phyloP scores from a whole-genome alignment of 1,140 invertebrate species.

The Lepidurus couesii region DNA sequence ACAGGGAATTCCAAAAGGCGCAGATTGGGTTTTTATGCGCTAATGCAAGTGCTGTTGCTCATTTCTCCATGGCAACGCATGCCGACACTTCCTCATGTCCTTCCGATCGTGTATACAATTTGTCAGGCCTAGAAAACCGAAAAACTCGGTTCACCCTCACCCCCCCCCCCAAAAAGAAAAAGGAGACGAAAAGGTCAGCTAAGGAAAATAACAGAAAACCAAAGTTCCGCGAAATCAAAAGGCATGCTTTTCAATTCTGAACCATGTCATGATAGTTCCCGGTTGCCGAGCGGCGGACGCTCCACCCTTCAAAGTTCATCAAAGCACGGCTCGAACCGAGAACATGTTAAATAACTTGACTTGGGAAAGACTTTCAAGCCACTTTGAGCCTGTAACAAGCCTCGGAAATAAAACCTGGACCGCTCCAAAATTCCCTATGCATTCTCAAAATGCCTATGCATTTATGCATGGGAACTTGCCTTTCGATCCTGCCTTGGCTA shows the following conservation, averaged over 20 bases:
- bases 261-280: no score
- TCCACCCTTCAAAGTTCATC: neutral
- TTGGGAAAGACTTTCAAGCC: neutral
- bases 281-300: neutral
- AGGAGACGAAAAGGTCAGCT: neutral
- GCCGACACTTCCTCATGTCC: neutral
- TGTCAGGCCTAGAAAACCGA: neutral
- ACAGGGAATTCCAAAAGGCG: neutral
- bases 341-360: neutral
- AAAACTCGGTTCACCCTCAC: neutral
- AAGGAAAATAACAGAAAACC: no score
- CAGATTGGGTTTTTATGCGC: neutral
- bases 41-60: neutral
- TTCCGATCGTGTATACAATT: neutral
- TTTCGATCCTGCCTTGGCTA: neutral
- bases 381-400: neutral
- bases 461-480: neutral
- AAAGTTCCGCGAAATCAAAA: no score
- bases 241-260: no score
- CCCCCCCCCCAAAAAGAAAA: neutral
- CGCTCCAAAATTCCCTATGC: neutral
- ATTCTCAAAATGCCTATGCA: neutral
- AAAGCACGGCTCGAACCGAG: neutral
- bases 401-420: neutral
- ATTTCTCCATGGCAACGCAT: conserved; percentile 21